Conservation (phyloP, 2,113 vertebrate genomes). For the Tor tambroides region DNA sequence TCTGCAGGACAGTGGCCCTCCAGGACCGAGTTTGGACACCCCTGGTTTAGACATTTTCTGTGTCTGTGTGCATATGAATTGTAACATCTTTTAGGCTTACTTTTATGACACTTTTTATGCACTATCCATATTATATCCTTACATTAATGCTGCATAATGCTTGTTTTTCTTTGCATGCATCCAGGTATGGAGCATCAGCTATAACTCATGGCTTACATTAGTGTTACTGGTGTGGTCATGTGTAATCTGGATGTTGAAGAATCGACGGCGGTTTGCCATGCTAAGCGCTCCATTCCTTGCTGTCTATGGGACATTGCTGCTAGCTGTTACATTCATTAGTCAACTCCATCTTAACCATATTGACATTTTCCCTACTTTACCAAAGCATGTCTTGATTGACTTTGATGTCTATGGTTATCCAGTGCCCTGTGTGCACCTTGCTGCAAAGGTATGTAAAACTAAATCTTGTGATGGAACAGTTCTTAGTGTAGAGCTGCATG, state of each 20-base stretch:
- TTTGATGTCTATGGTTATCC: slow-evolving; percentile 76
- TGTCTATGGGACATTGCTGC: slow-evolving; percentile 76
- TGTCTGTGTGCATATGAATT: not conserved
- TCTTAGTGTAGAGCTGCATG: not conserved
- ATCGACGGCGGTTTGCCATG: slow-evolving; percentile 79
- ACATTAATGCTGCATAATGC: not conserved
- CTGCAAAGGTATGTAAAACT: slow-evolving; percentile 68
- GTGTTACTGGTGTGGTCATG: slow-evolving; percentile 82
- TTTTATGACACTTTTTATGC: not conserved
- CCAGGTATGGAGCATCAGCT: slow-evolving; percentile 79
- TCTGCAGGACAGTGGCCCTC: no score
- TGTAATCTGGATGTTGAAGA: slow-evolving; percentile 74
- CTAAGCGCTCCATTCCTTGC: slow-evolving; percentile 84
- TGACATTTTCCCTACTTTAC: slow-evolving; percentile 75
- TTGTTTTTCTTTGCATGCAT: not conserved
- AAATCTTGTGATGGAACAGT: no score
- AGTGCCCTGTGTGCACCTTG: slow-evolving; percentile 77
- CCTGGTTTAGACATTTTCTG: no score
- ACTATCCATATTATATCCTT: not conserved
- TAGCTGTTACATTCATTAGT: slow-evolving; percentile 74
- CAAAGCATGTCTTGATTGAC: slow-evolving; percentile 72
- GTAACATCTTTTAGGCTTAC: not conserved
- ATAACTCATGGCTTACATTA: slow-evolving; percentile 78
- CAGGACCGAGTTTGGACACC: no score
- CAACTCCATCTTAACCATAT: slow-evolving; percentile 75